These are phyloP conservation scores for Laticauda laticaudata DNA, from an alignment of 2,113 vertebrate genomes.

Conservation along the genomic window DNA sequence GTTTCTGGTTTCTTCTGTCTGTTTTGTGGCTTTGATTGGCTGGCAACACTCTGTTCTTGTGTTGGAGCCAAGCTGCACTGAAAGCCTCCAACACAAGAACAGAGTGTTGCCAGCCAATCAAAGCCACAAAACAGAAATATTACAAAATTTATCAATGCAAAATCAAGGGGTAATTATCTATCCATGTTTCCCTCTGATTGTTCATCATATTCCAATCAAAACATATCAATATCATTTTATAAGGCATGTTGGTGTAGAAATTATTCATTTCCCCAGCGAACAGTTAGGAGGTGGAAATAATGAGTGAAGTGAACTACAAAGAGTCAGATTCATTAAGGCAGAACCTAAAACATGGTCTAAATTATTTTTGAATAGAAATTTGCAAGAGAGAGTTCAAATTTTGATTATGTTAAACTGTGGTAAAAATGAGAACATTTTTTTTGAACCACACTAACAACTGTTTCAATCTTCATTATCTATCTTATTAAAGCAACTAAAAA, in stretches of 20 bases:
- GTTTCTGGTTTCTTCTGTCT: too few species aligned
- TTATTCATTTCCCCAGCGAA: background rate
- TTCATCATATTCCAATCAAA: background rate
- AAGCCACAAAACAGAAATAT: too few species aligned
- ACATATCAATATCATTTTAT: background rate
- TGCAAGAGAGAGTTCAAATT: background rate
- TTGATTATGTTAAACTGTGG: background rate
- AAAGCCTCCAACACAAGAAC: too few species aligned
- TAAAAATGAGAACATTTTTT: background rate
- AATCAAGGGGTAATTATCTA: background rate
- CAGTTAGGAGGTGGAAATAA: background rate
- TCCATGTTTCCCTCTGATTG: background rate
- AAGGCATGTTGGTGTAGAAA: background rate
- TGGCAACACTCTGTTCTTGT: too few species aligned
- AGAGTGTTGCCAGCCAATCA: too few species aligned
- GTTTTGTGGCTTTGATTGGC: too few species aligned
- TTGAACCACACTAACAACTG: background rate
- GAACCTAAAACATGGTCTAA: background rate
- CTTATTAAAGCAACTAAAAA: background rate
- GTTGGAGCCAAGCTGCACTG: too few species aligned
- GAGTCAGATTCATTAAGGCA: background rate
- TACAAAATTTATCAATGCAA: background rate
- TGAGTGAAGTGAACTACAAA: background rate
- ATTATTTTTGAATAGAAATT: slow-evolving; percentile 1
- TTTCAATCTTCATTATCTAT: background rate